Evolutionary conservation across 2,797 vertebrate genomes (phyloP).

Genomic region (Smutsia gigantea): DNA sequence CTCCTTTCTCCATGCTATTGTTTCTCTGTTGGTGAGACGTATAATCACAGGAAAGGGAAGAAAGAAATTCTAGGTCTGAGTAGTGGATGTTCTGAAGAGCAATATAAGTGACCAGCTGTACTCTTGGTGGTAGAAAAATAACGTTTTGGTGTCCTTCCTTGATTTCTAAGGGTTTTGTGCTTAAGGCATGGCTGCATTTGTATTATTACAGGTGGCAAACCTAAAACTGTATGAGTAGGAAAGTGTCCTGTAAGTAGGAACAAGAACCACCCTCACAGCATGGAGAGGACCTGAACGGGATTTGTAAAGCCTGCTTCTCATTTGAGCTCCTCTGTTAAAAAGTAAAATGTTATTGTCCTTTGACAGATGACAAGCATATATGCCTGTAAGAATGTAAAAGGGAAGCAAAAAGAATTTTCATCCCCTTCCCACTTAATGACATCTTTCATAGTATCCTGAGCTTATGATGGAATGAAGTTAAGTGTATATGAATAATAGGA

Average conservation of each 20-base stretch:
- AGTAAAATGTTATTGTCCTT: neutral
- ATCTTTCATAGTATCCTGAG: neutral
- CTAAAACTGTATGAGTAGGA: neutral
- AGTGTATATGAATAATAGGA: neutral
- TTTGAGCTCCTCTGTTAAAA: neutral
- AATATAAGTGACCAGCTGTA: neutral
- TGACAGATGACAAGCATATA: neutral
- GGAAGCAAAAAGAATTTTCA: neutral
- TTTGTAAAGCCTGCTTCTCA: neutral
- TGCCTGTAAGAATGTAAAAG: neutral
- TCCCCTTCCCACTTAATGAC: neutral
- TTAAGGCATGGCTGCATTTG: neutral
- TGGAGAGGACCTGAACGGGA: neutral
- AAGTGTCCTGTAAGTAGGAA: neutral
- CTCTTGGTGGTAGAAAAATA: neutral
- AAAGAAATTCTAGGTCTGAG: neutral
- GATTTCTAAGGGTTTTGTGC: neutral
- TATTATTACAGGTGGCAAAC: neutral
- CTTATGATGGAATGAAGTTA: neutral
- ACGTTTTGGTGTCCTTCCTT: neutral
- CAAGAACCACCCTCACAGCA: neutral
- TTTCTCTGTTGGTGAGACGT: neutral
- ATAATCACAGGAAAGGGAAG: neutral
- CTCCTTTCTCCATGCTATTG: neutral
- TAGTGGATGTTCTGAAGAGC: neutral